Base-by-base conservation (phyloP, 2,888 invertebrate species). In the Cryptocheilus praepositus region DNA sequence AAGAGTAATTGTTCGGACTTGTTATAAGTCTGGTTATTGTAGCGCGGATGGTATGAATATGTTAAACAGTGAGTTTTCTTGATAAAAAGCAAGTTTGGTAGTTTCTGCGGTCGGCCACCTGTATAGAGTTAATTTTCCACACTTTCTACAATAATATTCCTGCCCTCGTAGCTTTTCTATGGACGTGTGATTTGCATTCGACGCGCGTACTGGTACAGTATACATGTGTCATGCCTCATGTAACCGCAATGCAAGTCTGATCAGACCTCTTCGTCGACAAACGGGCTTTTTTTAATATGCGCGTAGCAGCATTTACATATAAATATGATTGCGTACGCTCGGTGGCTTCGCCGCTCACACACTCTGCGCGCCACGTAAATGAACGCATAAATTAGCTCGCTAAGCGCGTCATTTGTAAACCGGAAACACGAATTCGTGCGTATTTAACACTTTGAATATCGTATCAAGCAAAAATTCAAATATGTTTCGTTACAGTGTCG, bases 381-480 rank as follows among this genome's bases (percentile, higher is more conserved):
- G 72, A 72, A 77, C 74, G 77, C 77, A 77, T 77, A 77, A 74
- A 77, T 77, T 77, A 74, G 74, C 65, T 60, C 53, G 19, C 36
- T 36, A 36, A 36, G 36, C 36, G 36, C 36, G 36, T 36, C 36
- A 36, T 36, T 36, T 36, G 7, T 36, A 4, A 7, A 36, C 36
- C 36, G 36, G 8, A 2, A 36, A 36, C 36, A 36, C 36, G 7
- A 7, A 36, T 7, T 4, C 36, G 36, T 36, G 1, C 36, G 8
- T 36, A 36, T 36, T 36, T 36, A 36, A 7, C 36, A 11, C 36
- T 36, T 36, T 1, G 36, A 2, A 11, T 11, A 11, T 36, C 36
- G 13, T 11, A 11, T 11, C 36, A 11, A 11, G 36, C 36, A 36
- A 36, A 36, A 36, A 36, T 36, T 7, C 7, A 4, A 36, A 36